Evolutionary conservation across 2,888 invertebrate genomes (phyloP).

Genomic region (Mechanitis mazaeus): DNA sequence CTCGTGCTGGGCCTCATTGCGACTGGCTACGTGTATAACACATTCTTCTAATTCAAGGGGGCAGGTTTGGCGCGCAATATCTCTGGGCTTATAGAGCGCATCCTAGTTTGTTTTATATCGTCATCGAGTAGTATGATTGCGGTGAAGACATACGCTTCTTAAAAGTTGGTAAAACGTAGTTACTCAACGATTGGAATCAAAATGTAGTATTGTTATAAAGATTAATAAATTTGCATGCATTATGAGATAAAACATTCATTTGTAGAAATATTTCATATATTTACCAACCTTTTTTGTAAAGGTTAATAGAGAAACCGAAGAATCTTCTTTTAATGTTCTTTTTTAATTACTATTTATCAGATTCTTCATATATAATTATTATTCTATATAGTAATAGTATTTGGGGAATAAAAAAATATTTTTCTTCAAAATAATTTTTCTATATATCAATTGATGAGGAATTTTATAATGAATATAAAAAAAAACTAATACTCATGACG

Average conservation of each 20-base stretch:
- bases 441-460: no score
- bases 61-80: slow-evolving; percentile 67
- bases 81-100: slow-evolving; percentile 55
- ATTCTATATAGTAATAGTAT: no score
- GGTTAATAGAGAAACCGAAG: no score
- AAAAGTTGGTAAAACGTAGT: slow-evolving; percentile 27
- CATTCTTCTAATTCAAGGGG: slow-evolving; percentile 70
- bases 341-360: no score
- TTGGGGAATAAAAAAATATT: no score
- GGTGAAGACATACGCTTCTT: slow-evolving; percentile 23
- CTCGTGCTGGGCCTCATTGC: slow-evolving; percentile 85
- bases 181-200: slow-evolving; percentile 33
- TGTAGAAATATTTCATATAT: no score
- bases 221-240: slow-evolving; percentile 57
- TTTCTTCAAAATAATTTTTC: no score
- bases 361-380: no score
- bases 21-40: slow-evolving; percentile 74
- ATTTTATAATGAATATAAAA: no score
- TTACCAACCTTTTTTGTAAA: no score
- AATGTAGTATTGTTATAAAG: slow-evolving; percentile 34
- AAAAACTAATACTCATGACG: no score
- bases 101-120: slow-evolving; percentile 47
- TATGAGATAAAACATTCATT: neutral
- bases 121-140: slow-evolving; percentile 41
- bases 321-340: no score